phyloP scores from a whole-genome alignment of 2,113 vertebrate genomes.

The Cairina moschata region DNA sequence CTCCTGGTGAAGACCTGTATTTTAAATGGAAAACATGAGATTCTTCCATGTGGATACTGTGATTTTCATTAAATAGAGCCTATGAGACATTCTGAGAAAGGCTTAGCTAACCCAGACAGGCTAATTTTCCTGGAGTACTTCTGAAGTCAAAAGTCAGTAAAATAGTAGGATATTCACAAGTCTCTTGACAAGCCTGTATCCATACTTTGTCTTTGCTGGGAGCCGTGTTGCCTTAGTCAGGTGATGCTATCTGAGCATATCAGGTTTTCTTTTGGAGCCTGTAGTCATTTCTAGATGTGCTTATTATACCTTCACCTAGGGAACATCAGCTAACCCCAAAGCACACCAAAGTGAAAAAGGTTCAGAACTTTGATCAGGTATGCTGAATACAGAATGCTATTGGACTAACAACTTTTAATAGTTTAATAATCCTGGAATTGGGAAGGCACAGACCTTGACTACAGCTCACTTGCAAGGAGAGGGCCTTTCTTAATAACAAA shows the following conservation, averaged over 20 bases:
- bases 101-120: background rate
- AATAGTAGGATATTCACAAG: background rate
- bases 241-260: background rate
- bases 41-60: background rate
- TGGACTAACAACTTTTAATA: background rate
- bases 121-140: background rate
- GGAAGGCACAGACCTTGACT: background rate
- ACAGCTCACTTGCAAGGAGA: background rate
- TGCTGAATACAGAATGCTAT: background rate
- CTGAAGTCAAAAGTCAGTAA: background rate
- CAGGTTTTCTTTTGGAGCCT: slow-evolving; percentile 4
- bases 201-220: background rate
- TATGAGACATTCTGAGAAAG: background rate
- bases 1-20: background rate
- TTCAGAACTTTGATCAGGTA: background rate
- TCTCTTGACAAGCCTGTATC: background rate
- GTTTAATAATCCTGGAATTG: background rate
- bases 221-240: background rate
- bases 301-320: background rate
- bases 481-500: background rate
- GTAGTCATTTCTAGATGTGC: background rate
- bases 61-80: background rate
- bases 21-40: background rate
- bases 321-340: background rate
- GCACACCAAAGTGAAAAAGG: background rate